Evolutionary conservation across 2,888 invertebrate species (phyloP).

Genomic region (Habrosyne pyritoides): DNA sequence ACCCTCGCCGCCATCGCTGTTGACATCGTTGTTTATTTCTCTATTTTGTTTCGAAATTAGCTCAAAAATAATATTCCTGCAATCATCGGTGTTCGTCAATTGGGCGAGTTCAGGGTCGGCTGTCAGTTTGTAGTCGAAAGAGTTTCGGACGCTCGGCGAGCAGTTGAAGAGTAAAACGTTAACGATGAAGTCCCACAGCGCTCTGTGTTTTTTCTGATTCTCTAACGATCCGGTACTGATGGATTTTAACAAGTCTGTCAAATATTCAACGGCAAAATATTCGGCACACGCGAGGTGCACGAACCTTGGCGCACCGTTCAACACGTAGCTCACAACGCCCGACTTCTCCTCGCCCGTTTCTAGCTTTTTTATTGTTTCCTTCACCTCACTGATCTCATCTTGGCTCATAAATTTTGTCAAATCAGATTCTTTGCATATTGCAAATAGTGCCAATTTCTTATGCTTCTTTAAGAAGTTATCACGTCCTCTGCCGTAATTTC

Average conservation of each 20-base stretch:
- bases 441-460: constrained; percentile 44
- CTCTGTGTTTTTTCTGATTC: constrained; percentile 17
- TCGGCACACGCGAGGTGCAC: constrained; percentile 46
- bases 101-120: constrained; percentile 34
- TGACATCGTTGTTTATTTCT: neutral
- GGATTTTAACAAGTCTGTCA: constrained; percentile 28
- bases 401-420: constrained; percentile 34
- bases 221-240: neutral
- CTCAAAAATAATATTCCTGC: constrained; percentile 38
- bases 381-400: constrained; percentile 36
- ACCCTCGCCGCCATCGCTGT: neutral
- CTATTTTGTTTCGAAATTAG: constrained; percentile 35
- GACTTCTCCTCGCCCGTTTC: constrained; percentile 38
- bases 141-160: constrained; percentile 35
- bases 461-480: constrained; percentile 34
- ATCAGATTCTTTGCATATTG: constrained; percentile 41
- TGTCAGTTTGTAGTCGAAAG: constrained; percentile 46
- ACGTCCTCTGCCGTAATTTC: constrained; percentile 14
- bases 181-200: constrained; percentile 38
- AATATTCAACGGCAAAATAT: constrained; percentile 40
- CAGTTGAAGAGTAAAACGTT: constrained; percentile 35
- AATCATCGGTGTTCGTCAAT: constrained; percentile 21
- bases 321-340: constrained; percentile 33
- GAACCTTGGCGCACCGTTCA: constrained; percentile 41
- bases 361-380: constrained; percentile 32